These are phyloP conservation scores for Tenrec ecaudatus DNA, from an alignment of 2,113 vertebrate genomes.

Conservation along the genomic window DNA sequence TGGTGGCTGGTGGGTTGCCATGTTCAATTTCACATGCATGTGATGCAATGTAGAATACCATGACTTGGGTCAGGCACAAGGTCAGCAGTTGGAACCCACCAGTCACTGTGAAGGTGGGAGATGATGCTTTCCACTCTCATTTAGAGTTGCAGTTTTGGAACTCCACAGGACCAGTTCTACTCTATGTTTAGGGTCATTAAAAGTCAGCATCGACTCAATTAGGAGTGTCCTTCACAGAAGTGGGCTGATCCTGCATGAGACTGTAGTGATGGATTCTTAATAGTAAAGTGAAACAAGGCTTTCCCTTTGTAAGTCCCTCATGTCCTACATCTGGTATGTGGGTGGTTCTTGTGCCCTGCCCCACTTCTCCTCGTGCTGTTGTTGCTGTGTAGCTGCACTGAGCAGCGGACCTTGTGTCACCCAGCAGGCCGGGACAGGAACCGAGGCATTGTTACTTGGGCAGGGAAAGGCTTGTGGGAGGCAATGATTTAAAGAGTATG, in stretches of 20 bases:
- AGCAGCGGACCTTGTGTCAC: background rate
- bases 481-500: background rate
- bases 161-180: no score
- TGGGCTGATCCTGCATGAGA: background rate
- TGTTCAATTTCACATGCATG: no score
- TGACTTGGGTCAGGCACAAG: no score
- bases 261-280: background rate
- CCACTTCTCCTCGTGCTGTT: background rate
- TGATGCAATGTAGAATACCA: no score
- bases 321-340: background rate
- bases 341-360: background rate
- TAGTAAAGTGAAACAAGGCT: background rate
- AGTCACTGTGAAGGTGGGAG: no score
- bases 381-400: background rate
- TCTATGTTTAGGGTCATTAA: no score
- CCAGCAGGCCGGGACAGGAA: background rate
- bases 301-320: background rate
- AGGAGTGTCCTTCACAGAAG: background rate
- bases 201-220: no score
- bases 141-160: no score
- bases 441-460: background rate
- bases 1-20: no score
- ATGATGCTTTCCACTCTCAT: no score
- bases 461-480: background rate
- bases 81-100: no score